A percentile compares a stretch with the other conserved stretches of the same genome.
phyloP scores from a whole-genome alignment of 1,140 invertebrate genomes.

The Caerostris darwini region DNA sequence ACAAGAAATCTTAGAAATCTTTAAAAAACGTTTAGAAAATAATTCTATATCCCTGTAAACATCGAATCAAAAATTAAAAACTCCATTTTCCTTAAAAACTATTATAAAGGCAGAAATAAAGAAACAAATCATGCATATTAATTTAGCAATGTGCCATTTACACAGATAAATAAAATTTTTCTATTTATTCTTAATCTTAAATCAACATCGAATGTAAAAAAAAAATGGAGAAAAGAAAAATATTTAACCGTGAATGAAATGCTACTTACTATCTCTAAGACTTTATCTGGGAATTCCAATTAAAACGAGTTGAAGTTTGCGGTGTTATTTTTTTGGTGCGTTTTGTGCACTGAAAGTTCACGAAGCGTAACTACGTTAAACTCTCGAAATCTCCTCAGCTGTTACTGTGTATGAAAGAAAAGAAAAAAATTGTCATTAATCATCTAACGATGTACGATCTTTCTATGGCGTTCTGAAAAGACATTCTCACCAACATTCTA shows the following conservation, averaged over 20 bases:
- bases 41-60: neutral
- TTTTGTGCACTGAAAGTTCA: neutral
- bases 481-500: neutral
- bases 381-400: neutral
- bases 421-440: neutral
- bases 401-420: neutral
- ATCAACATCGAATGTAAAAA: neutral
- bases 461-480: neutral
- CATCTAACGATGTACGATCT: neutral
- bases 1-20: too few species aligned
- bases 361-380: neutral
- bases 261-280: neutral
- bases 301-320: neutral
- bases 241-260: neutral
- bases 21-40: too few species aligned
- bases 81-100: neutral
- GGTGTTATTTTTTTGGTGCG: neutral
- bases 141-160: too few species aligned
- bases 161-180: too few species aligned
- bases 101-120: neutral
- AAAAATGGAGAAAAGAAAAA: neutral
- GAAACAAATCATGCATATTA: too few species aligned
- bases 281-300: neutral
- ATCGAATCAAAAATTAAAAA: neutral
- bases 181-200: neutral